phyloP scores from a whole-genome alignment of 2,888 invertebrate species.

The Allygus modestus region DNA sequence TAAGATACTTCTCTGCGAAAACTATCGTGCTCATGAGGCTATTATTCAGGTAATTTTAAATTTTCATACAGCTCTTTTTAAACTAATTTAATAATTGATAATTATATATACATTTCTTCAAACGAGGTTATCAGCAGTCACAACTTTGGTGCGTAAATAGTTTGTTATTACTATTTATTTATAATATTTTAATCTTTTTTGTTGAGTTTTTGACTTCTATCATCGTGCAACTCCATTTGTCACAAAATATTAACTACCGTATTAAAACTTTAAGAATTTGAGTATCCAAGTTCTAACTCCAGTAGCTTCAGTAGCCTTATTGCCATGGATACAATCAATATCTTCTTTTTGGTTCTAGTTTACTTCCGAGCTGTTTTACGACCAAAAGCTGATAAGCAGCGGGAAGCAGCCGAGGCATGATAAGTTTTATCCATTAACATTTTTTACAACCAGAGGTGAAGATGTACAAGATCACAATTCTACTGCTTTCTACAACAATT shows the following conservation, averaged over 20 bases:
- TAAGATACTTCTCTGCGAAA: constrained; percentile 88
- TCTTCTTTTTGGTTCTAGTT: constrained; percentile 74
- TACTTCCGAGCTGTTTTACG: constrained; percentile 90
- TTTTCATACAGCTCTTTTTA: neutral
- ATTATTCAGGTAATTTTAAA: constrained; percentile 80
- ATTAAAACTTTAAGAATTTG: no score
- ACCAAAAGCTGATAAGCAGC: constrained; percentile 85
- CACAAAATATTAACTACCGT: no score
- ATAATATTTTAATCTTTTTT: no score
- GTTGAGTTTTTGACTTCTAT: no score
- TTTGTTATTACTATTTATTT: no score
- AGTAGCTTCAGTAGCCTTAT: no score
- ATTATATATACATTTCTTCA: no score
- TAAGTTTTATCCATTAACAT: constrained; percentile 85
- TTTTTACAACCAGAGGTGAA: constrained; percentile 88
- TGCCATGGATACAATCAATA: neutral
- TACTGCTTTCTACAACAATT: constrained; percentile 89
- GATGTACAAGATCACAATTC: constrained; percentile 88
- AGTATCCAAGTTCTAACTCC: no score
- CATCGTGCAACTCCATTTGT: no score
- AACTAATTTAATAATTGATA: neutral
- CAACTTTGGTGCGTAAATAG: no score
- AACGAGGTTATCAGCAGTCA: no score
- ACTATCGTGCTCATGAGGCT: constrained; percentile 89
- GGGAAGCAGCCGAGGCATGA: constrained; percentile 85